phyloP scores from a whole-genome alignment of 2,113 vertebrate species.

The Pteropus alecto region DNA sequence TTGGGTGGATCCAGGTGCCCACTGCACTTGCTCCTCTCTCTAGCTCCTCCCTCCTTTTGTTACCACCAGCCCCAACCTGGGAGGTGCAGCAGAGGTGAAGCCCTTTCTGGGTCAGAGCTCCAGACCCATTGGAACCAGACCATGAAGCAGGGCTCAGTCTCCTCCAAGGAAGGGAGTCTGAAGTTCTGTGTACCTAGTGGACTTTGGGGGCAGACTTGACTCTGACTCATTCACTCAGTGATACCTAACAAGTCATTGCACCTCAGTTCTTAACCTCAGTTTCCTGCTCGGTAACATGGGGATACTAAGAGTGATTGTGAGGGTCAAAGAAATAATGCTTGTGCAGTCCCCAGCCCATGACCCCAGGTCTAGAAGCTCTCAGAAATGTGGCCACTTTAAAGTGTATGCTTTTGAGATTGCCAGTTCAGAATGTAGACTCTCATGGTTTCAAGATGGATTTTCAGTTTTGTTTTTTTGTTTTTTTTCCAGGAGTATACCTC shows the following conservation, averaged over 20 bases:
- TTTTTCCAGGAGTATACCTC: not conserved
- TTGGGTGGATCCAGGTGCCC: not conserved
- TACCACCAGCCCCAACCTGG: not conserved
- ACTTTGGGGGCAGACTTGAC: not conserved
- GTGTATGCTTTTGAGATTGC: not conserved
- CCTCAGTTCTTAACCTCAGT: not conserved
- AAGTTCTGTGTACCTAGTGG: not conserved
- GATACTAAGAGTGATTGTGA: not conserved
- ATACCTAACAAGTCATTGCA: not conserved
- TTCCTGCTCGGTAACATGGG: not conserved
- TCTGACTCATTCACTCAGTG: not conserved
- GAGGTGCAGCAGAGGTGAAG: not conserved
- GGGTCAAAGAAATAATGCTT: not conserved
- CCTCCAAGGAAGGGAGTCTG: not conserved
- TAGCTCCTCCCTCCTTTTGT: not conserved
- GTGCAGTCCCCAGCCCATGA: not conserved
- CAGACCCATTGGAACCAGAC: not conserved
- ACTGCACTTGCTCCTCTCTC: not conserved
- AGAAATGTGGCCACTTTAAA: not conserved
- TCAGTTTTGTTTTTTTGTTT: not conserved
- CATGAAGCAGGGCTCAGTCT: not conserved
- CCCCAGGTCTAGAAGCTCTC: not conserved
- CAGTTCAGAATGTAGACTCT: not conserved
- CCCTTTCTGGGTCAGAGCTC: not conserved
- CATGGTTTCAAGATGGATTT: not conserved